Base-by-base conservation (phyloP, 2,797 vertebrate species). In the Sternarchorhynchus goeldii region DNA sequence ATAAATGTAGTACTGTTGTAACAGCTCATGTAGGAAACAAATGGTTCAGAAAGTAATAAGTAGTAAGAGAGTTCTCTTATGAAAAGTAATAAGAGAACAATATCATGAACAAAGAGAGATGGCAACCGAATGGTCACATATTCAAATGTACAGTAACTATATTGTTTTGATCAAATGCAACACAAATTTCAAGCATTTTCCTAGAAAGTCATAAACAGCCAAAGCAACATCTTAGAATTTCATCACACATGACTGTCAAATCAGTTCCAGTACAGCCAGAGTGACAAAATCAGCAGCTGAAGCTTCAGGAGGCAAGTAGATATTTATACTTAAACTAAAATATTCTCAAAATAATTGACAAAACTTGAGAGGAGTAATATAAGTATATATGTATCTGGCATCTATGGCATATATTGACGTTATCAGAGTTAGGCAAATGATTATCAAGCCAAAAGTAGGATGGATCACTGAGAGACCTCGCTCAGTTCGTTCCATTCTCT, bases 181-280 rank as follows among this genome's bases (percentile, higher is more conserved):
- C 25, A 67, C 2, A 57, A 80, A 80, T 55, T 79, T 72, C 36
- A 81, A 76, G 73, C 72, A 60, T 76, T 78, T 73, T 63, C 68
- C 34, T 56, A 78, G 45, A 82, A 77, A 73, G 73, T 76, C 12
- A 65, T 58, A 69, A 82, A 78, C 25, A 62, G 17, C n/a, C 72
- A 71, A 67, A 76, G 65, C 58, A 69, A 62, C 50, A 79, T 63
- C 41, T 31, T 5, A 65, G 41, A 20, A 82, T 68, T 59, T 78
- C 70, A 81, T 74, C 55, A 58, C 67, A 32, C 58, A 66, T 21
- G 67, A 50, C 59, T 50, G 68, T 71, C 65, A 63, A 79, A 82
- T 67, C 77, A 74, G 2, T 18, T 75, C 41, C 21, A 67, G 62
- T 72, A 59, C 50, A 29, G 62, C 68, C 76, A 55, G 36, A 69